phyloP scores from a whole-genome alignment of 2,113 vertebrate species.

The Ploceus nigricollis region DNA sequence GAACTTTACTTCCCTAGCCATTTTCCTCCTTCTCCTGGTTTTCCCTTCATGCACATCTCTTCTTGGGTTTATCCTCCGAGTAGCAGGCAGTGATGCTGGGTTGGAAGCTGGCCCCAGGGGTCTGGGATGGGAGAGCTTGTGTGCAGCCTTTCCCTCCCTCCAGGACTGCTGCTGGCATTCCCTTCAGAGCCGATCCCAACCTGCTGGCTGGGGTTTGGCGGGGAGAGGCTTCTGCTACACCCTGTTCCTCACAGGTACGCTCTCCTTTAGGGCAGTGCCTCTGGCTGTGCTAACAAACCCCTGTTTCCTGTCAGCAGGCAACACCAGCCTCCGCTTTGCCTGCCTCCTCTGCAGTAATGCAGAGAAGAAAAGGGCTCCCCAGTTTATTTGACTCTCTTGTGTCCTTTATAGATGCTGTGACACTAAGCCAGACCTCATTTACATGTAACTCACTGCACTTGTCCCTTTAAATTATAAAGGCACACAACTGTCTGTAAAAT shows the following conservation, averaged over 20 bases:
- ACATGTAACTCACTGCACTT: background rate
- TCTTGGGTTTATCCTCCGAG: background rate
- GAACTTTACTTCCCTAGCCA: background rate
- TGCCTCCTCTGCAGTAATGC: background rate
- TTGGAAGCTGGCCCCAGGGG: background rate
- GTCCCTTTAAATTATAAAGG: constrained; percentile 9
- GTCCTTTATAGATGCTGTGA: background rate
- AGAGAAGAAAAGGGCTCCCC: background rate
- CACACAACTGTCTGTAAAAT: background rate
- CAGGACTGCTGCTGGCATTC: background rate
- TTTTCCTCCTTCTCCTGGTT: background rate
- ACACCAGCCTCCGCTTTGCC: background rate
- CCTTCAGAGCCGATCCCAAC: background rate
- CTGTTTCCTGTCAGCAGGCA: background rate
- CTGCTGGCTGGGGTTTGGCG: background rate
- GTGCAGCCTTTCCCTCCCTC: background rate
- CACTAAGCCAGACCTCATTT: background rate
- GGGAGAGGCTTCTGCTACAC: background rate
- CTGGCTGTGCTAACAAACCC: background rate
- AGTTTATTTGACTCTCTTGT: background rate
- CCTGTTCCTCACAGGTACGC: background rate
- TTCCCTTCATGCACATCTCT: background rate
- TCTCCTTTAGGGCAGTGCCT: background rate
- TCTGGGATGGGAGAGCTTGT: background rate
- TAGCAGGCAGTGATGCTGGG: background rate